Percentiles rank a stretch among this genome's conserved stretches.
phyloP scores from a whole-genome alignment of 2,888 invertebrate species.

The Seladonia tumulorum region DNA sequence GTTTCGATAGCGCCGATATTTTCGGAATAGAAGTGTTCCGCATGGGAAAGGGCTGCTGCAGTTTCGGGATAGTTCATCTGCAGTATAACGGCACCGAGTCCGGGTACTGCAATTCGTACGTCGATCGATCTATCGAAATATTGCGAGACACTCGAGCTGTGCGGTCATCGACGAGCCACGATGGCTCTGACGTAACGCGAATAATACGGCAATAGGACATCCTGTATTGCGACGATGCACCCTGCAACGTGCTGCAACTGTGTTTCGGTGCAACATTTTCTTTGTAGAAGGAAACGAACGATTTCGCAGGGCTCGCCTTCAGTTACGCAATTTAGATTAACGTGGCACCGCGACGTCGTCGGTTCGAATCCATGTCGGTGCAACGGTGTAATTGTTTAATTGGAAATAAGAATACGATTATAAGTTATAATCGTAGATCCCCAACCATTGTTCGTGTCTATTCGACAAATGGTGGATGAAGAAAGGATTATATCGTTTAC shows the following conservation, averaged over 20 bases:
- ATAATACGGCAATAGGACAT: not conserved
- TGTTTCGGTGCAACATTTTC: not conserved
- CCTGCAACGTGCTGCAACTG: not conserved
- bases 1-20: not conserved
- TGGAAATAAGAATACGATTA: too few relatives aligned
- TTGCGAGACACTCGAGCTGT: not conserved
- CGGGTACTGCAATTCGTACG: not conserved
- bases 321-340: too few relatives aligned
- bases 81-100: not conserved
- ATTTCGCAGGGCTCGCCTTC: not conserved
- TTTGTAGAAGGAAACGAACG: not conserved
- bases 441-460: too few relatives aligned
- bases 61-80: not conserved
- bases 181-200: slow-evolving; percentile 2
- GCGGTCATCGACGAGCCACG: not conserved
- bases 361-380: too few relatives aligned
- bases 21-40: not conserved
- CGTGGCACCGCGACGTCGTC: too few relatives aligned
- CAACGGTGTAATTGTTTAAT: too few relatives aligned
- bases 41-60: not conserved
- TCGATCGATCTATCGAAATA: not conserved
- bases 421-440: too few relatives aligned
- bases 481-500: not conserved
- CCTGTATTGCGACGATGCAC: slow-evolving; percentile 2
- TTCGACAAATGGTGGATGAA: too few relatives aligned